Percentiles rank a stretch among this genome's conserved stretches.
Evolutionary conservation across 2,888 invertebrate species (phyloP).

Genomic region (Drosophila multiciliata): DNA sequence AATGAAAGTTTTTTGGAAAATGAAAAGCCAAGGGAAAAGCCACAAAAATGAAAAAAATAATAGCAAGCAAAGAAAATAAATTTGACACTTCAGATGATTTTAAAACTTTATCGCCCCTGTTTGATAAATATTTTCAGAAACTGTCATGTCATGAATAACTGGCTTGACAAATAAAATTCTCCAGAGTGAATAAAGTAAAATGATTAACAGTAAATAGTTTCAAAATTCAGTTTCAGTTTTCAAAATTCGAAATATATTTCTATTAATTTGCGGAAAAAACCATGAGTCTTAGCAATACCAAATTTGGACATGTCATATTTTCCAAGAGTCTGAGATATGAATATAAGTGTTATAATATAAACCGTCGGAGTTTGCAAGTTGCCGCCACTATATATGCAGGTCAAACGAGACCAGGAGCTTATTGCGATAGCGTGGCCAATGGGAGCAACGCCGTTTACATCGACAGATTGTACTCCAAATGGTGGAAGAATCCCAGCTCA

Average conservation of each 20-base stretch:
- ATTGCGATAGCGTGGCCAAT: constrained; percentile 51
- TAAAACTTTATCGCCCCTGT: background rate
- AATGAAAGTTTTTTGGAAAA: background rate
- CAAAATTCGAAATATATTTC: background rate
- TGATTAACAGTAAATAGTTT: background rate
- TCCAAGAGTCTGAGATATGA: background rate
- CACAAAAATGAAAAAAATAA: background rate
- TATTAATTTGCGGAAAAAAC: background rate
- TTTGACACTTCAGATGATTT: background rate
- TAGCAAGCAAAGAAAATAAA: background rate
- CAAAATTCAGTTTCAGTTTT: background rate
- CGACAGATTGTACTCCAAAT: constrained; percentile 54
- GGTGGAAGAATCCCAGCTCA: constrained; percentile 54
- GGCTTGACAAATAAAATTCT: background rate
- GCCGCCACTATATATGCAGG: background rate
- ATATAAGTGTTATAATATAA: background rate
- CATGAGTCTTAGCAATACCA: constrained; percentile 35
- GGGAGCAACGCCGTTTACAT: constrained; percentile 66
- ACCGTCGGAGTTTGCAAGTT: background rate
- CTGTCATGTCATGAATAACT: background rate
- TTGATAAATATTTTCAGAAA: background rate
- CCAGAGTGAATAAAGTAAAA: constrained; percentile 4
- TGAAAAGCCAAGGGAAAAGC: background rate
- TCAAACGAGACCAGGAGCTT: background rate
- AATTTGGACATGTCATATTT: constrained; percentile 12